These are phyloP conservation scores for Coelopa frigida DNA, from an alignment of 1,140 invertebrate genomes.

Conservation along the genomic window DNA sequence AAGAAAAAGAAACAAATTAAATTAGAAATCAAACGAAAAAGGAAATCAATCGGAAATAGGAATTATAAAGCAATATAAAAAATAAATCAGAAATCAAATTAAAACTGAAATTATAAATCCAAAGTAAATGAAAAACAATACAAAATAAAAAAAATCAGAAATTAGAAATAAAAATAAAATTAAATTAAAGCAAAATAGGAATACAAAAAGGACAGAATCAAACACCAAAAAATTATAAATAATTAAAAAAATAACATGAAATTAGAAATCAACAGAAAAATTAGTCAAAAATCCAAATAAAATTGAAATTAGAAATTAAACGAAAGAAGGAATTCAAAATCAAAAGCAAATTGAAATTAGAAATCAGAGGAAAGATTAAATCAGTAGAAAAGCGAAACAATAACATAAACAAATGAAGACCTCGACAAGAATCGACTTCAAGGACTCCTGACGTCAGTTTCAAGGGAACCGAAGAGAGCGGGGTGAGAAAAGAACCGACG, in stretches of 20 bases:
- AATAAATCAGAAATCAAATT: background rate
- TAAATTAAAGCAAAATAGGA: background rate
- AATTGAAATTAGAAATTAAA: conserved; percentile 6
- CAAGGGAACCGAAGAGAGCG: no score
- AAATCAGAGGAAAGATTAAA: no score
- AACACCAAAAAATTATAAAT: background rate
- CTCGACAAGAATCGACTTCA: no score
- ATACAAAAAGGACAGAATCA: background rate
- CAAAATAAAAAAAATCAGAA: background rate
- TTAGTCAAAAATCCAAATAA: background rate
- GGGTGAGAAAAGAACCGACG: no score
- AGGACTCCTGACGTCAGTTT: no score
- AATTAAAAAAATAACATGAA: background rate
- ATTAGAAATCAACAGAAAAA: background rate
- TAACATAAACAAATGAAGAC: no score
- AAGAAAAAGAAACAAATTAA: background rate
- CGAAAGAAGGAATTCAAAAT: background rate
- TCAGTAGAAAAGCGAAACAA: no score
- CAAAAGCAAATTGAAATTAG: no score
- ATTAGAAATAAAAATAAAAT: background rate
- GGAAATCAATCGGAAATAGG: background rate
- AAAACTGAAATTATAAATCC: background rate
- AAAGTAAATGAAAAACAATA: background rate
- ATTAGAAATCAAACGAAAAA: background rate
- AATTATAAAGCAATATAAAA: background rate